Evolutionary conservation across 1,140 invertebrate genomes (phyloP).

Genomic region (Zaprionus taronus): DNA sequence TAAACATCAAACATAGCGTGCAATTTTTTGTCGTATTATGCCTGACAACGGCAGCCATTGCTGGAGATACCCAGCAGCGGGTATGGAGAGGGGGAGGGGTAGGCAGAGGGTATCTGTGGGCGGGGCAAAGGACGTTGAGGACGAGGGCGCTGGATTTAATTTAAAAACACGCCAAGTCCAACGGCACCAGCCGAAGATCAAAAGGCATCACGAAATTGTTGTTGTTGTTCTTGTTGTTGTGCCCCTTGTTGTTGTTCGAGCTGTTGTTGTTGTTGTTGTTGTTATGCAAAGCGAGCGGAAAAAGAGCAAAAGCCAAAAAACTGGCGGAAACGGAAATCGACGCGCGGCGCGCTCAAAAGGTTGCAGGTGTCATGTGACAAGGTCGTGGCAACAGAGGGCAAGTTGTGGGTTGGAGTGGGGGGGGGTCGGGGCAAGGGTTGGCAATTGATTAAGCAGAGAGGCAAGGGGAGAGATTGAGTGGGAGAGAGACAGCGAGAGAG

Average conservation of each 20-base stretch:
- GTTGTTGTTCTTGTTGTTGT: not conserved
- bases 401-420: not conserved
- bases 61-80: conserved; percentile 3
- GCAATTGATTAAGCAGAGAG: conserved; percentile 64
- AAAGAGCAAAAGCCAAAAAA: conserved; percentile 58
- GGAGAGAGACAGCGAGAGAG: conserved; percentile 13
- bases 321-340: conserved; percentile 80
- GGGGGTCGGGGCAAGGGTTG: conserved; percentile 8
- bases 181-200: conserved; percentile 71
- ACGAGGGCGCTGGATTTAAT: conserved; percentile 68
- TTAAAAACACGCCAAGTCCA: conserved; percentile 83
- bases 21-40: conserved; percentile 80
- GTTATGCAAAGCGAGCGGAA: conserved; percentile 30
- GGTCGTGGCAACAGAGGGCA: conserved; percentile 47
- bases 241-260: not conserved
- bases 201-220: conserved; percentile 73
- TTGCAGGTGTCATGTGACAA: conserved; percentile 81
- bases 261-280: conserved; percentile 16
- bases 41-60: conserved; percentile 64
- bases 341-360: conserved; percentile 66
- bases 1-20: conserved; percentile 81
- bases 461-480: conserved; percentile 5
- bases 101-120: not conserved
- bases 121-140: conserved; percentile 1
- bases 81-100: not conserved